Evolutionary conservation across 2,113 vertebrate species (phyloP).

Genomic region (Junco hyemalis): DNA sequence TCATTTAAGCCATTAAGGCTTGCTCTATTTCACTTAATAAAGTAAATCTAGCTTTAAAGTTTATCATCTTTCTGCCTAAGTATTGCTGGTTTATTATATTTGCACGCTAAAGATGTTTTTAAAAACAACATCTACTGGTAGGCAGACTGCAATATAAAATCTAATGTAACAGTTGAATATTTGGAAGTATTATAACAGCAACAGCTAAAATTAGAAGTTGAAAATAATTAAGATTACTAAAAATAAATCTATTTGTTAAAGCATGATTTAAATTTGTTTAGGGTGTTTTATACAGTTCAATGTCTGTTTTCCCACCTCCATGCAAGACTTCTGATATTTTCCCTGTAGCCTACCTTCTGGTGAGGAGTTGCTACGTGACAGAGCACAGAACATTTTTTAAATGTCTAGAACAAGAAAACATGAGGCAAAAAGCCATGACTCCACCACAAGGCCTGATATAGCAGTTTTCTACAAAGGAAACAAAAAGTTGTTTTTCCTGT

Average conservation of each 20-base stretch:
- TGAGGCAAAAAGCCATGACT: constrained; percentile 11
- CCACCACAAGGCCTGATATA: background rate
- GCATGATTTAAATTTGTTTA: background rate
- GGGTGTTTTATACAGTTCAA: background rate
- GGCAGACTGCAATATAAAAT: background rate
- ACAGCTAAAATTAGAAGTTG: background rate
- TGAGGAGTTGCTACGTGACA: background rate
- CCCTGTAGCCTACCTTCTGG: background rate
- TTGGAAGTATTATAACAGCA: background rate
- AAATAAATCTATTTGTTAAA: constrained; percentile 13
- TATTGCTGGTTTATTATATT: background rate
- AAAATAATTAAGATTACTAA: background rate
- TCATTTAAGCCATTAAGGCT: background rate
- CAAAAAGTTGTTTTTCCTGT: background rate
- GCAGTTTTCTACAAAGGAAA: background rate
- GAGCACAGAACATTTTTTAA: background rate
- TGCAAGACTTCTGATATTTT: background rate
- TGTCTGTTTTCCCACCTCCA: constrained; percentile 27
- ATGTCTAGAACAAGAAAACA: background rate
- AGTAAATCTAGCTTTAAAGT: background rate
- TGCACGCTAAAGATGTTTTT: background rate
- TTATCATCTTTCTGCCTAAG: background rate
- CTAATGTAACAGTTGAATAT: constrained; percentile 1
- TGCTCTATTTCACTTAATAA: background rate
- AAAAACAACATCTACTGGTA: background rate